Evolutionary conservation across 1,140 invertebrate species (phyloP).

Genomic region (Lanistes nyassanus): DNA sequence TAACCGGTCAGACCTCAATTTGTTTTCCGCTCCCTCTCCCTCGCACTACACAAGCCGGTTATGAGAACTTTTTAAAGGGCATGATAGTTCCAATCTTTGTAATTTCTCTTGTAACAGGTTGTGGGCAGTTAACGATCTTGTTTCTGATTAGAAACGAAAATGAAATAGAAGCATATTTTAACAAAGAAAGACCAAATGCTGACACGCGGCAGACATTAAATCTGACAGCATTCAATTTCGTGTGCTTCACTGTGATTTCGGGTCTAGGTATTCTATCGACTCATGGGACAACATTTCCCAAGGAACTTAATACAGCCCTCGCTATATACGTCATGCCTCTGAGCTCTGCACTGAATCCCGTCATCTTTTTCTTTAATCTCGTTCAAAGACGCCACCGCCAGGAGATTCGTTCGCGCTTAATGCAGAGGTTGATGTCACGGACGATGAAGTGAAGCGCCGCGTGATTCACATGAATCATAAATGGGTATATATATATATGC

Average conservation of each 20-base stretch:
- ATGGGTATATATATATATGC: no score
- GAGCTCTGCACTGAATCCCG: constrained; percentile 28
- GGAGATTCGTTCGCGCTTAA: no score
- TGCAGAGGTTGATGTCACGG: no score
- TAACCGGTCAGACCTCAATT: constrained; percentile 38
- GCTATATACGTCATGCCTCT: constrained; percentile 19
- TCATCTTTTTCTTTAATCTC: constrained; percentile 11
- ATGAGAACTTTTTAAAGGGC: constrained; percentile 32
- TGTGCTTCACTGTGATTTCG: constrained; percentile 1
- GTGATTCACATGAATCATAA: no score
- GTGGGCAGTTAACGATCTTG: constrained; percentile 29
- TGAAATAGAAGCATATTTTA: background rate
- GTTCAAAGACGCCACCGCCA: background rate
- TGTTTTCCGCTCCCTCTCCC: constrained; percentile 42
- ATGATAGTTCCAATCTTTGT: constrained; percentile 38
- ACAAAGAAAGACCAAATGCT: background rate
- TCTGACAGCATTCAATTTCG: background rate
- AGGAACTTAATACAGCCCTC: background rate
- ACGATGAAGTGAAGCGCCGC: no score
- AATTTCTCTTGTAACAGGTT: constrained; percentile 31
- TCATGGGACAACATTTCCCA: background rate
- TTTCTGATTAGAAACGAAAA: background rate
- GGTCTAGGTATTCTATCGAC: background rate
- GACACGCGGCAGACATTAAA: background rate
- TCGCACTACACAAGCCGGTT: constrained; percentile 15